Base-by-base conservation (phyloP, 2,888 invertebrate genomes). In the Neoaliturus tenellus region DNA sequence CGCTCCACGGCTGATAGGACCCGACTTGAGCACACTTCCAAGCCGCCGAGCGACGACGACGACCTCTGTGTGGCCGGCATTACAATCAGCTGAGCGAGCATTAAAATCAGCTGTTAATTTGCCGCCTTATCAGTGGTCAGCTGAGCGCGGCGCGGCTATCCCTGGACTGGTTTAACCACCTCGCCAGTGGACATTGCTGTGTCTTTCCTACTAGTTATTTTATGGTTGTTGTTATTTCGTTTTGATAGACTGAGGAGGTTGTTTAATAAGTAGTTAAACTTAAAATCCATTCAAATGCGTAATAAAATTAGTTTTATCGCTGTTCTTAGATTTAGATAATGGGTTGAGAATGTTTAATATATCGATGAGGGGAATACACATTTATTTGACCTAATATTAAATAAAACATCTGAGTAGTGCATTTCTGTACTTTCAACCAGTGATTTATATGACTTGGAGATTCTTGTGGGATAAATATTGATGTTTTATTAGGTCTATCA, bases 51-150 rank as follows among this genome's bases (percentile, higher is more conserved):
- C 31, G 28, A 62, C 14, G n/a, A 17, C 51, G 28, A 10, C 28
- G 6, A 1, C 28, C 2, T 28, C 62, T 25, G 55, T 55, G 55
- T 55, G 55, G 55, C 25, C 48, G 51, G 51, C 25, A 25, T 62
- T 62, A 62, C 62, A 62, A 62, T 62, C 62, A 62, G 69, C 69
- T 69, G 35, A 20, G 20, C 28, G 39, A 69, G 69, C 69, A 69
- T 69, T 69, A 39, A 69, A 35, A 69, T 69, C 69, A 69, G 69
- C 69, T 69, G 39, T 39, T 69, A 69, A 69, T 69, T 69, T 69
- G 69, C 69, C 69, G 69, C 39, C 67, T 67, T 35, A 69, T 69
- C 35, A 39, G 33, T 28, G 28, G 28, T 62, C 62, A 62, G 62
- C 62, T 28, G 62, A 62, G 4, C 62, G 25, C 28, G 0, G 28